Percentiles rank a stretch among this genome's conserved stretches.
Evolutionary conservation across 2,113 vertebrate genomes (phyloP).

Genomic region (Hoplias malabaricus): DNA sequence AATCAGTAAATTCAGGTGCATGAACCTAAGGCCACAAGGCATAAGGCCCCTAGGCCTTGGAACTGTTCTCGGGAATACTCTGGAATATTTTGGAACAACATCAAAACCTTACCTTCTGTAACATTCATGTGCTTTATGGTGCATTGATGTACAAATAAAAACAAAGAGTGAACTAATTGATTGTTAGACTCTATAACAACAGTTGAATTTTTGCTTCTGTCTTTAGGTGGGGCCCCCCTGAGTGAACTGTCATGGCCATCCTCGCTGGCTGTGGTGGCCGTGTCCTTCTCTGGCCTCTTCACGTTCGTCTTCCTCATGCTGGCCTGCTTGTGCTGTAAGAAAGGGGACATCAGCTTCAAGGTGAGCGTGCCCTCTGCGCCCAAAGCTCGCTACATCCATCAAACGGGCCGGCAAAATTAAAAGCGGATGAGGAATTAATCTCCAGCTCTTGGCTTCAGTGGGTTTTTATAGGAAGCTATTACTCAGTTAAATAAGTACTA

Average conservation of each 20-base stretch:
- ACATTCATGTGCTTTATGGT: neutral
- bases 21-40: no score
- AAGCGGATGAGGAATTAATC: slow-evolving; percentile 27
- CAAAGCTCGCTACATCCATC: slow-evolving; percentile 23
- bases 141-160: neutral
- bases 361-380: slow-evolving; percentile 75
- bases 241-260: slow-evolving; percentile 96
- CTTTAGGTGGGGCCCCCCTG: slow-evolving; percentile 86
- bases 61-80: no score
- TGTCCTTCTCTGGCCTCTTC: slow-evolving; percentile 95
- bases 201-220: slow-evolving; percentile 35
- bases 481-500: neutral
- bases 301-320: slow-evolving; percentile 96
- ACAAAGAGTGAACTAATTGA: neutral
- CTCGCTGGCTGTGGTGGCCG: slow-evolving; percentile 87
- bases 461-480: neutral
- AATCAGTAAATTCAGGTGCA: no score
- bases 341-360: slow-evolving; percentile 96
- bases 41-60: no score
- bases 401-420: slow-evolving; percentile 18
- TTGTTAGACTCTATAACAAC: neutral
- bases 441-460: neutral
- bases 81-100: no score
- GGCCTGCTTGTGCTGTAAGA: slow-evolving; percentile 98
- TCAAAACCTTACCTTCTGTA: no score